Evolutionary conservation across 2,113 vertebrate genomes (phyloP).

Genomic region (human): GRCh38 chr16:64702501-64703000

Average conservation of each 20-base stretch:
- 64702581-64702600: too few relatives aligned
- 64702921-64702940: background rate
- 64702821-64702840: background rate
- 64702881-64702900: background rate
- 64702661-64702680: background rate
- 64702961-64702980: background rate
- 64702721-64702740: background rate
- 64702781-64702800: background rate
- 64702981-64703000: background rate
- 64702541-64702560: background rate
- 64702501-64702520: background rate
- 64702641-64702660: accelerated
- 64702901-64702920: background rate
- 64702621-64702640: background rate
- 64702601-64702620: too few relatives aligned
- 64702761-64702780: background rate
- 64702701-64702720: background rate
- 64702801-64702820: background rate
- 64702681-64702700: background rate
- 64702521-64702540: background rate
- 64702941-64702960: background rate
- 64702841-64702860: background rate
- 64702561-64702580: background rate
- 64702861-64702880: background rate
- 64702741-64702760: background rate